Evolutionary conservation across 2,888 invertebrate genomes (phyloP).

Genomic region (Deroplatys truncata): DNA sequence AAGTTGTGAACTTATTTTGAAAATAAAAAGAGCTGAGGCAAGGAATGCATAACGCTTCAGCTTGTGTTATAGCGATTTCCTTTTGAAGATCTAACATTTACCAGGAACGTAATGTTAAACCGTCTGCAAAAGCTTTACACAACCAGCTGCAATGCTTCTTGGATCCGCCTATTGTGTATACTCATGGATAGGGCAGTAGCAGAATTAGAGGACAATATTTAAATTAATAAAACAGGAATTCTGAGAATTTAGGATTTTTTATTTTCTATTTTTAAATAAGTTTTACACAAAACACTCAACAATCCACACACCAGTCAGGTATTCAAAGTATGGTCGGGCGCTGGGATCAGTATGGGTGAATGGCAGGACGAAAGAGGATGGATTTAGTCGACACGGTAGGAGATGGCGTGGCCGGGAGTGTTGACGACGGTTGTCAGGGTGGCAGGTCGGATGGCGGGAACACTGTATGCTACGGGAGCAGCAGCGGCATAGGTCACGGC

Average conservation of each 20-base stretch:
- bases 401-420: slow-evolving; percentile 45
- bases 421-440: slow-evolving; percentile 43
- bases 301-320: slow-evolving; percentile 11
- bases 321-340: not conserved
- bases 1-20: no score
- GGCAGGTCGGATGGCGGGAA: slow-evolving; percentile 36
- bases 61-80: no score
- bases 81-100: no score
- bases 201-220: not conserved
- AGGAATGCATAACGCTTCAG: no score
- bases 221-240: not conserved
- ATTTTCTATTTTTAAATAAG: not conserved
- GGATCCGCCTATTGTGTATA: no score
- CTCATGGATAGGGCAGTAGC: no score
- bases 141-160: no score
- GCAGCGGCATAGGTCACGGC: slow-evolving; percentile 31
- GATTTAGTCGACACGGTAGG: slow-evolving; percentile 43
- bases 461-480: not conserved
- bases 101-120: no score
- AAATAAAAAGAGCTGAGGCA: no score
- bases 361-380: not conserved
- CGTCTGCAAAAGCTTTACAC: no score
- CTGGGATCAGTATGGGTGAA: not conserved
- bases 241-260: not conserved
- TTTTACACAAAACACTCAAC: slow-evolving; percentile 14